Conservation (phyloP, 2,797 vertebrate species). For the Hozukius guyotensis region DNA sequence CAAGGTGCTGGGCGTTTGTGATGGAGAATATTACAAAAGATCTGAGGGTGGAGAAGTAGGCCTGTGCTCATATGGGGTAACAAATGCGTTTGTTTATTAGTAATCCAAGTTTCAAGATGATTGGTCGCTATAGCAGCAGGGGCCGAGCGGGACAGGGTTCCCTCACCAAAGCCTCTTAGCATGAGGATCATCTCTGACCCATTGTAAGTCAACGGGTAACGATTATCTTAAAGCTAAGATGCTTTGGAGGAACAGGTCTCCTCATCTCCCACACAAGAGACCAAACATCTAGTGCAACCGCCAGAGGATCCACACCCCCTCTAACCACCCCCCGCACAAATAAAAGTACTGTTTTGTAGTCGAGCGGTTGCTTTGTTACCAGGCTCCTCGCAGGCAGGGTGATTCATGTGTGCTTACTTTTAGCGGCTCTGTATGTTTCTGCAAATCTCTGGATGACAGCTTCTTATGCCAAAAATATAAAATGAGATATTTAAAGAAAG, state of each 20-base stretch:
- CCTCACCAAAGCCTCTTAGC: constrained; percentile 64
- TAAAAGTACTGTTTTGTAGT: constrained; percentile 37
- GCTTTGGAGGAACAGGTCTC: constrained; percentile 61
- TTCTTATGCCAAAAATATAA: constrained; percentile 63
- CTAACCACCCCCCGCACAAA: constrained; percentile 4
- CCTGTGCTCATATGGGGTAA: constrained; percentile 16
- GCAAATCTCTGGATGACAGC: constrained; percentile 53
- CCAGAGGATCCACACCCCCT: constrained; percentile 23
- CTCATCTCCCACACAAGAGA: constrained; percentile 45
- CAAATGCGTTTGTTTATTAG: constrained; percentile 41
- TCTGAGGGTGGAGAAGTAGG: constrained; percentile 31
- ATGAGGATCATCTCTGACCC: constrained; percentile 64
- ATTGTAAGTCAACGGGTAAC: constrained; percentile 63
- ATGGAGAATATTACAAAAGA: constrained; percentile 44
- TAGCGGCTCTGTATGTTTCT: constrained; percentile 48
- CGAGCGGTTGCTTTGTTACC: constrained; percentile 44
- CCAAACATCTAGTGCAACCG: constrained; percentile 33
- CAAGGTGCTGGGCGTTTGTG: constrained; percentile 39
- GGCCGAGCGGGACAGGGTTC: constrained; percentile 33
- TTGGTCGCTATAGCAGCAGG: constrained; percentile 27
- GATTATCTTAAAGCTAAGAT: constrained; percentile 65
- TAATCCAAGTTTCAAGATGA: constrained; percentile 38
- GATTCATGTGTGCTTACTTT: constrained; percentile 66
- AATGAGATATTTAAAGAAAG: constrained; percentile 52
- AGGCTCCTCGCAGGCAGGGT: constrained; percentile 46